These are phyloP conservation scores for Struthidea cinerea DNA, from an alignment of 2,113 vertebrate species.

Conservation along the genomic window DNA sequence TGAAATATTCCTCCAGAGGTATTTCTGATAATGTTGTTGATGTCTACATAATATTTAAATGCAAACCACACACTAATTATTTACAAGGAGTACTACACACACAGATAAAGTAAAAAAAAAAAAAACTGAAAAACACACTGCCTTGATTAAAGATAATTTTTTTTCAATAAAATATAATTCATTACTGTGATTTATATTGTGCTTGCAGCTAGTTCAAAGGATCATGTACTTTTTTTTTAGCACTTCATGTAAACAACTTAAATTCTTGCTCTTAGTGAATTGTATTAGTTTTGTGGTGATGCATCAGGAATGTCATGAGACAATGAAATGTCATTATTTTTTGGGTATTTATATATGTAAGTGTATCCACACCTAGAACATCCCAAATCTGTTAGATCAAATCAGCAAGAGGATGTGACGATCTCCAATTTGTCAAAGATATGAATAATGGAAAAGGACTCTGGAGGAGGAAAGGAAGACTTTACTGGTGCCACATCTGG, in stretches of 20 bases:
- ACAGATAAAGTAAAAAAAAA: neutral
- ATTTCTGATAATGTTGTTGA: neutral
- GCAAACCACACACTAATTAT: neutral
- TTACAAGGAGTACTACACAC: neutral
- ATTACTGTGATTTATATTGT: neutral
- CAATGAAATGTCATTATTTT: neutral
- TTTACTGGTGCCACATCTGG: neutral
- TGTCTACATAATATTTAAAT: neutral
- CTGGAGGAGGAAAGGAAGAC: neutral
- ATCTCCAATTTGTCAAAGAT: neutral
- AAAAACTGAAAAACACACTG: accelerated
- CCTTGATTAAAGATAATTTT: neutral
- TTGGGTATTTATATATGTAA: neutral
- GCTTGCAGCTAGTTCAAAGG: neutral
- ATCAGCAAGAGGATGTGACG: neutral
- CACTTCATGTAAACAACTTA: neutral
- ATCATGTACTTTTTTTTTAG: neutral
- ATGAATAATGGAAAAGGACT: neutral
- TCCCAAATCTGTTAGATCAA: neutral
- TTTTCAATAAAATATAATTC: neutral
- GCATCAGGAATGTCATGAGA: neutral
- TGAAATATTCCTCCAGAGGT: neutral
- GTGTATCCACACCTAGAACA: accelerated
- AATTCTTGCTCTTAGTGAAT: neutral
- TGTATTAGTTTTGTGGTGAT: neutral